Evolutionary conservation across 2,888 invertebrate genomes (phyloP), one percentile per base, ranked within the genome.

Genomic region (Phrixothrix hirtus): DNA sequence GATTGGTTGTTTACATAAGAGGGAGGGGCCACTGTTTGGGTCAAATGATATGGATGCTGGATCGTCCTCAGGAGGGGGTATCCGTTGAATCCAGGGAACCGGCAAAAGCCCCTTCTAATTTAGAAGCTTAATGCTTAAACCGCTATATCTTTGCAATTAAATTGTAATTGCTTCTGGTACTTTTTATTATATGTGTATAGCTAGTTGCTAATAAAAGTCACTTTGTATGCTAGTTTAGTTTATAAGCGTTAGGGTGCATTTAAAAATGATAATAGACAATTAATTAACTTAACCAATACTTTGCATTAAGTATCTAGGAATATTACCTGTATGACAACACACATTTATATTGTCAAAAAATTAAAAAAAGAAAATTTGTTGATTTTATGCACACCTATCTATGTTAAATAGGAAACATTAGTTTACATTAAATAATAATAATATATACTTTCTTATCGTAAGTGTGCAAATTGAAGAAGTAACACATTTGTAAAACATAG

Each of bases 1-100:
- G 74, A 75, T 75, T 75, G 75, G 75, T 73, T 75, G 72, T 75
- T 75, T 75, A 72, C 73, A 66, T 65, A 74, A 67, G 66, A 65
- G 69, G 74, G 73, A 71, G 73, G 72, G 68, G 67, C 69, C 62
- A 60, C 62, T 58, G 61, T 65, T 66, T 63, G 65, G 67, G 68
- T 62, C 60, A 58, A 51, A 68, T 61, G 69, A 67, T 68, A 67
- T 67, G 67, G 66, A 68, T 70, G 71, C 68, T 69, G 46, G 21
- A 31, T 39, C 32, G 25, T 47, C 32, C 32, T 47, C 38, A 3
- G 21, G 21, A 21, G 21, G n/a, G n/a, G 21, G 21, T 21, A 5
- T 21, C 21, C 3, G 4, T 21, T 5, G 7, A 21, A 21, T 21
- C 7, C 7, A 21, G 21, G 21, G 21, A 21, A 21, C 21, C 21